Base-by-base conservation (phyloP, 2,113 vertebrate genomes). In the Embiotoca jacksoni region DNA sequence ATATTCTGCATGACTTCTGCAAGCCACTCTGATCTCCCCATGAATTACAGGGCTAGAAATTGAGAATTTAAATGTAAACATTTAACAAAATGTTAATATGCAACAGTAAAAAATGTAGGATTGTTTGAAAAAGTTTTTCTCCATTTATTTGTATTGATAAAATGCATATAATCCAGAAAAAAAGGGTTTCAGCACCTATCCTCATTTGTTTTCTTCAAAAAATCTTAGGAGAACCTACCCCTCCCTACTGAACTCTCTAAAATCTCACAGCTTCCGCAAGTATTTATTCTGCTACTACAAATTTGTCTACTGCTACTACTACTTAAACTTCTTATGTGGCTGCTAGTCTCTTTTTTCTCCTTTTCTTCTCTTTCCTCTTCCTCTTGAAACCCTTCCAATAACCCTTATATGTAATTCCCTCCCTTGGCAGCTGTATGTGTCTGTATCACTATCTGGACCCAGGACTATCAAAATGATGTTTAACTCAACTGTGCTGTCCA, bases 1-100 rank as follows among this genome's bases (percentile, higher is more conserved):
- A 84, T 91, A 92, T 93, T 94, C 81, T 94, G 94, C 94, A 95
- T 94, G 90, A 90, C 82, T 91, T 90, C 90, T 93, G 93, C 91
- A 93, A 94, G 92, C 89, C 92, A 92, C 88, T 89, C 86, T 76
- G 79, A 84, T 50, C 72, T 57, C 82, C 75, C 83, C 75, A 75
- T 49, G 70, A 89, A 84, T 81, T 85, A 91, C 88, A 93, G 91
- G 92, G 92, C 87, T 90, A 90, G 80, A 85, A 92, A 90, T 85
- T 75, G 57, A 61, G 55, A 67, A 71, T 62, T 84, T 57, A 62
- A 85, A 79, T 32, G 53, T 72, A 50, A 75, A 84, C 83, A 84
- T 64, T 46, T 23, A 72, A 78, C 59, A 73, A 84, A 66, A 86
- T 84, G 64, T 83, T 83, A 88, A 89, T 89, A 91, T 92, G 84